A percentile compares a stretch with the other conserved stretches of the same genome.
These are phyloP conservation scores for Parnassius apollo DNA, from an alignment of 2,888 invertebrate species.

Conservation along the genomic window DNA sequence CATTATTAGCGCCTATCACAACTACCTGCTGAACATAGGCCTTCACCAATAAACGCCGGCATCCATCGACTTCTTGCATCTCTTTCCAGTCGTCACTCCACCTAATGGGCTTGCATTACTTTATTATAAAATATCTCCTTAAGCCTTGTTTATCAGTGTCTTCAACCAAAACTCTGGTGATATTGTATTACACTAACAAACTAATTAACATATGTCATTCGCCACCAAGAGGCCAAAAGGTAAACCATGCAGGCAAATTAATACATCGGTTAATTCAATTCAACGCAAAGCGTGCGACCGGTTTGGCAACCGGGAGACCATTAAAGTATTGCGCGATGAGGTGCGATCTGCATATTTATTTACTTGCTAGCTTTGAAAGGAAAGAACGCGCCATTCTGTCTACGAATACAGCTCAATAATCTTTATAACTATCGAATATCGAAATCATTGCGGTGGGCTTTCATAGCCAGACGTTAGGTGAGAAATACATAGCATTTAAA, in stretches of 20 bases:
- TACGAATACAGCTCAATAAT: constrained; percentile 30
- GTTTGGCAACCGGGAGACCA: constrained; percentile 48
- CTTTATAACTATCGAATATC: constrained; percentile 3
- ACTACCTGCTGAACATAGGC: too few relatives aligned
- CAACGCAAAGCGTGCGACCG: constrained; percentile 40
- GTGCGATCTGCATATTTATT: constrained; percentile 34
- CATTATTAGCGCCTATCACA: too few relatives aligned
- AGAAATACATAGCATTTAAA: too few relatives aligned
- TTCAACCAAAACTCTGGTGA: too few relatives aligned
- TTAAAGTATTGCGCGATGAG: constrained; percentile 41
- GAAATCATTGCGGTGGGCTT: not conserved
- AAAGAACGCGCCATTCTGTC: constrained; percentile 43
- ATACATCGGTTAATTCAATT: constrained; percentile 42
- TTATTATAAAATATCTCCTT: too few relatives aligned
- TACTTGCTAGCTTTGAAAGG: constrained; percentile 30
- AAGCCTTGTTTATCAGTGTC: too few relatives aligned
- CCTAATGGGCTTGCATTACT: too few relatives aligned
- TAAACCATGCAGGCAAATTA: constrained; percentile 21
- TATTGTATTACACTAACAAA: too few relatives aligned
- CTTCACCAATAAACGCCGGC: too few relatives aligned
- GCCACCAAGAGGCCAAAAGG: constrained; percentile 1
- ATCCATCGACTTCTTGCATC: too few relatives aligned
- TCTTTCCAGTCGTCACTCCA: too few relatives aligned
- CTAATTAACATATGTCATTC: not conserved
- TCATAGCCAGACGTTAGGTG: not conserved